Percentiles rank a stretch among this genome's conserved stretches.
phyloP scores from a whole-genome alignment of 2,888 invertebrate genomes.

The Carabus problematicus region DNA sequence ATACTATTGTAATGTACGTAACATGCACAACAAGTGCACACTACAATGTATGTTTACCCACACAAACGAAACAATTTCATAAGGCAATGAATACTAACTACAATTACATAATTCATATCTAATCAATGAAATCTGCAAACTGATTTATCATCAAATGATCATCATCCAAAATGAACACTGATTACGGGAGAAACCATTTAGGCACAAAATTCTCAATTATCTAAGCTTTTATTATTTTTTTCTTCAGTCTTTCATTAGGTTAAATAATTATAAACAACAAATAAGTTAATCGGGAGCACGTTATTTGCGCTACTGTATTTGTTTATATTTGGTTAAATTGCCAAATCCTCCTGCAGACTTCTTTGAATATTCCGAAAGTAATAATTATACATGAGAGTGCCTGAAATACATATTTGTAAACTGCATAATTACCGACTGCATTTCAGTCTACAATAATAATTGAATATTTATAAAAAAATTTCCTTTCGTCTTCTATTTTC shows the following conservation, averaged over 20 bases:
- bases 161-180: conserved; percentile 1
- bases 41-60: too few relatives aligned
- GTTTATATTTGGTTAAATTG: background rate
- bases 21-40: too few relatives aligned
- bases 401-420: too few relatives aligned
- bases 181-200: background rate
- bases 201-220: conserved; percentile 12
- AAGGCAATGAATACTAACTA: too few relatives aligned
- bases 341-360: conserved; percentile 28
- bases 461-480: too few relatives aligned
- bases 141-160: conserved; percentile 3
- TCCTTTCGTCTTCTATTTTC: too few relatives aligned
- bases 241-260: conserved; percentile 10
- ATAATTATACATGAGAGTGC: background rate
- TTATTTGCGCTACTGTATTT: too few relatives aligned
- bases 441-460: conserved; percentile 21
- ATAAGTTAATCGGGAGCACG: background rate
- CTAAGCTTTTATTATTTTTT: too few relatives aligned
- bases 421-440: background rate
- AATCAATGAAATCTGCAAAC: conserved; percentile 2
- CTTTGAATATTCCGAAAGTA: conserved; percentile 18
- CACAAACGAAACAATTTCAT: too few relatives aligned
- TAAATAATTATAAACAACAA: conserved; percentile 11
- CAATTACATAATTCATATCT: conserved; percentile 5
- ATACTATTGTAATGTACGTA: too few relatives aligned